These are phyloP conservation scores for Andrena dorsata DNA, from an alignment of 2,888 invertebrate species.

Conservation along the genomic window DNA sequence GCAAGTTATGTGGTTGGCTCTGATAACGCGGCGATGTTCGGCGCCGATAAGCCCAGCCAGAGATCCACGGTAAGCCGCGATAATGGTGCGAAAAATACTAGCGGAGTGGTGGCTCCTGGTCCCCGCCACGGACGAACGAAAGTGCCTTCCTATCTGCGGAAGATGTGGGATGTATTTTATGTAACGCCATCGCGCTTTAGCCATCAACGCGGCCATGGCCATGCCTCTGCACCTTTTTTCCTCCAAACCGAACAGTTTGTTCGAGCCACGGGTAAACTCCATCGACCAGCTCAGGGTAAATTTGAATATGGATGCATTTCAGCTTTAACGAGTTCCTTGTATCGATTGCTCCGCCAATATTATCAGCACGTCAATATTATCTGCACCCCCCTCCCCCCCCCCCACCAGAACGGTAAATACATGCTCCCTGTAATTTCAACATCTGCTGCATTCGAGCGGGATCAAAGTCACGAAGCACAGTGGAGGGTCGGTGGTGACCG, in stretches of 20 bases:
- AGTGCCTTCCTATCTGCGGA: constrained; percentile 3
- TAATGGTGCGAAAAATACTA: constrained; percentile 62
- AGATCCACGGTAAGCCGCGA: constrained; percentile 52
- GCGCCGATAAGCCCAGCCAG: constrained; percentile 48
- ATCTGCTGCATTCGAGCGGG: constrained; percentile 41
- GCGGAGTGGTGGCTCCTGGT: background rate
- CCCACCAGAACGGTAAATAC: constrained; percentile 20
- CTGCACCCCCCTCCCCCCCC: too few species aligned
- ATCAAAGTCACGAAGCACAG: constrained; percentile 57
- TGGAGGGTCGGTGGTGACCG: constrained; percentile 14
- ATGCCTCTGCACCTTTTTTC: background rate
- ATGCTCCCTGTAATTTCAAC: constrained; percentile 31
- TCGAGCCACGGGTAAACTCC: constrained; percentile 24
- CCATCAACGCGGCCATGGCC: background rate
- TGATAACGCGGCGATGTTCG: constrained; percentile 50
- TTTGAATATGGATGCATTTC: constrained; percentile 37
- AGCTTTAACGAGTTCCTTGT: constrained; percentile 30
- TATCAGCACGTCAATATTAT: constrained; percentile 5
- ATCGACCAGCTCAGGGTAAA: constrained; percentile 24
- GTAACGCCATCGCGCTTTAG: constrained; percentile 17
- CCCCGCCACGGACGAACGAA: constrained; percentile 20
- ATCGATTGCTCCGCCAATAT: constrained; percentile 47
- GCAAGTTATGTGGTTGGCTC: constrained; percentile 14
- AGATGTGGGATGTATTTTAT: background rate
- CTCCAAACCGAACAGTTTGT: constrained; percentile 17